Evolutionary conservation across 2,888 invertebrate genomes (phyloP), one percentile per base, ranked within the genome.

Genomic region (Tuta absoluta): DNA sequence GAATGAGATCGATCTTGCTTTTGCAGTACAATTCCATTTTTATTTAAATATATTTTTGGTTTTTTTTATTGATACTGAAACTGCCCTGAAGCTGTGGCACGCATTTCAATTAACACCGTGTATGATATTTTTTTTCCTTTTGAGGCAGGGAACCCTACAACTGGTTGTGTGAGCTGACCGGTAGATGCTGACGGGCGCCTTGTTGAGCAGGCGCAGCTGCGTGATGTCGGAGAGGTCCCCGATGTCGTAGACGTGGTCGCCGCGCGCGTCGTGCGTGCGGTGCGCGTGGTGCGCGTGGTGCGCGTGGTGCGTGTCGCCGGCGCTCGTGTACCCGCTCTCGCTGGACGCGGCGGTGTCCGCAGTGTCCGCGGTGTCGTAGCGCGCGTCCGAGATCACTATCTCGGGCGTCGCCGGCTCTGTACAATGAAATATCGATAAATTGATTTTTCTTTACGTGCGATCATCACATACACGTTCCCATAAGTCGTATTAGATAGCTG

Each of bases 161-260:
- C n/a, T n/a, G n/a, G n/a, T n/a, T n/a, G n/a, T n/a, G n/a, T 10
- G 10, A 14, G 2, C 37, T 58, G 19, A 66, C 69, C 49, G 63
- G 38, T 57, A 93, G 10, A 91, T 81, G n/a, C 87, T 91, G 33
- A 87, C 75, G 11, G 68, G 64, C 19, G 80, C 86, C 0, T 87
- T 87, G 65, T 86, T 85, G 51, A 92, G 85, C 51, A 91, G 84
- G 64, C 85, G 80, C 67, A 88, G 80, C 66, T 85, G 33, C n/a
- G 56, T 24, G 28, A 92, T 80, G 65, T 92, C 56, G 17, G 56
- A 8, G 17, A 92, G 81, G 65, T 92, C 89, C 10, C 92, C 91
- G 56, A 93, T 82, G 66, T 93, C 91, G 71, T 90, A 93, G 58
- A 90, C 88, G 72, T 92, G 92, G 33, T 86, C 80, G 64, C 82